These are phyloP conservation scores for Piezodorus guildinii DNA, from an alignment of 1,140 invertebrate species.

Conservation along the genomic window DNA sequence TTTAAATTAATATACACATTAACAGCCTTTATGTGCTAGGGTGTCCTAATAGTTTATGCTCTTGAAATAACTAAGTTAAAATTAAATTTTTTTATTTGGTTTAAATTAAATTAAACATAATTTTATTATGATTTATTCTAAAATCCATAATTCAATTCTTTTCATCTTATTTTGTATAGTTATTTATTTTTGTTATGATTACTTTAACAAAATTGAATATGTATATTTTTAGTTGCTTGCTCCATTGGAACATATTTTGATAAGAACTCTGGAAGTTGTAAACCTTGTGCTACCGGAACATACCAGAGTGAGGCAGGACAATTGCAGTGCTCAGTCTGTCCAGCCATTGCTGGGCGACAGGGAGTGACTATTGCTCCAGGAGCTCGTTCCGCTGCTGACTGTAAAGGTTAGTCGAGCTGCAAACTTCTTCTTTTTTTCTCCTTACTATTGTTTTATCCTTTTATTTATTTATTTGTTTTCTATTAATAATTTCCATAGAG, in stretches of 20 bases:
- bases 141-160: too few species aligned
- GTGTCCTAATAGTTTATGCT: too few species aligned
- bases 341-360: constrained; percentile 69
- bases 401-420: constrained; percentile 52
- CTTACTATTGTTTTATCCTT: not conserved
- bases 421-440: not conserved
- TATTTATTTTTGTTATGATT: too few species aligned
- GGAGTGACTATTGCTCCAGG: constrained; percentile 77
- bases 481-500: constrained; percentile 50
- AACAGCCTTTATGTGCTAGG: too few species aligned
- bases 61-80: too few species aligned
- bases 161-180: not conserved
- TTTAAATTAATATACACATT: too few species aligned
- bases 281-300: constrained; percentile 73
- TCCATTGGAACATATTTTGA: constrained; percentile 84
- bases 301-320: constrained; percentile 93
- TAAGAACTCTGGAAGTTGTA: constrained; percentile 57
- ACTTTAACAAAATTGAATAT: not conserved
- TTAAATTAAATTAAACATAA: too few species aligned
- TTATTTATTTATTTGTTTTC: not conserved
- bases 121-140: too few species aligned
- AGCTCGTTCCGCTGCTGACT: constrained; percentile 74
- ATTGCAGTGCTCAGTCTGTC: constrained; percentile 75
- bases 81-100: too few species aligned
- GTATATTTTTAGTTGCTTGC: constrained; percentile 68